Evolutionary conservation across 2,888 invertebrate species (phyloP), one percentile per base, ranked within the genome.

Genomic region (Calliopum simillimum): DNA sequence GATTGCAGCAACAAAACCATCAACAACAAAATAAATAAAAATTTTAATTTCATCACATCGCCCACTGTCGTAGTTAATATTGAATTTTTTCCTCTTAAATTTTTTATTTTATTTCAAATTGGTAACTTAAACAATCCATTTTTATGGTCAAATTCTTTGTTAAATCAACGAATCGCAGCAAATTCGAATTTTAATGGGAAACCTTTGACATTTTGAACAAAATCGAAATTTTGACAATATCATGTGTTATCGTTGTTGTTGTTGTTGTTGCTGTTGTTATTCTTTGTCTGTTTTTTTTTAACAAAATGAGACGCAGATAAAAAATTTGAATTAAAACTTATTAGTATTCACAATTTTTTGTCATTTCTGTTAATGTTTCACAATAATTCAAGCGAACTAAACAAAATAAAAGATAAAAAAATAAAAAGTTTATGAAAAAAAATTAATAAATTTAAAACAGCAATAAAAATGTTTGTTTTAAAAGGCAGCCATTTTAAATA

Each of bases 131-230:
- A 55, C 21, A 55, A 65, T 59, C 43, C 12, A 53, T 56, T 66
- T 56, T 66, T 55, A 66, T 66, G 44, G 33, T 21, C 21, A 66
- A 55, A 66, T 66, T 41, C 65, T 66, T 66, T 19, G 12, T 33
- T 49, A 49, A 56, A 67, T 55, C 33, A 56, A 64, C 53, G 43
- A 51, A 49, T 8, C 19, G 19, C 14, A 64, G 8, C 44, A 44
- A 44, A 61, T 43, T 19, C 44, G 46, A 61, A 58, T 12, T 58
- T 33, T 3, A 3, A 55, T n/a, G n/a, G n/a, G n/a, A n/a, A n/a
- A n/a, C n/a, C 65, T 70, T 65, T 70, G 70, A 49, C 61, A 61
- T 70, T 70, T 69, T 47, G 23, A 49, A 41, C 41, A 16, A 43
- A 43, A 64, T 43, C 55, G 43, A 51, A 65, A 51, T 47, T 56